Conservation (phyloP, 2,888 invertebrate species). For the Morpho helenor region DNA sequence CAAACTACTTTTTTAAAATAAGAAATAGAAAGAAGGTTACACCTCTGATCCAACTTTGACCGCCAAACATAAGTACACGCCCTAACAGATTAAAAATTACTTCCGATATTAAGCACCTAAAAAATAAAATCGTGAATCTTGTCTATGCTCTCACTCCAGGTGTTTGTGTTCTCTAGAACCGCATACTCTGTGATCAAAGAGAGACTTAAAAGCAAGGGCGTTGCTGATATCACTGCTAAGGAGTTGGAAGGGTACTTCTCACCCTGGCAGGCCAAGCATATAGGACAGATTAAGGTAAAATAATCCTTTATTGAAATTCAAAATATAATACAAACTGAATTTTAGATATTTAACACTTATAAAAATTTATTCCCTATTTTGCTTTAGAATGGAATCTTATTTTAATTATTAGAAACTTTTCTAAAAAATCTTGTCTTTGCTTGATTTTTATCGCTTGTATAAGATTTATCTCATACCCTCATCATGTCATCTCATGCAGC, state of each 20-base stretch:
- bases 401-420: too few relatives aligned
- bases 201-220: constrained; percentile 87
- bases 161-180: constrained; percentile 92
- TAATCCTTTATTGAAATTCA: constrained; percentile 1
- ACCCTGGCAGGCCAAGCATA: constrained; percentile 92
- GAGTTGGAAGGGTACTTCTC: constrained; percentile 91
- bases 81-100: constrained; percentile 19
- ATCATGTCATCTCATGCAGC: too few relatives aligned
- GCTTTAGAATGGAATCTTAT: too few relatives aligned
- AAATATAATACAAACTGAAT: too few relatives aligned
- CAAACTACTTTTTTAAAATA: not conserved
- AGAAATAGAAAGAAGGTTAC: constrained; percentile 38
- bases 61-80: constrained; percentile 38
- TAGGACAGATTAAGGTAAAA: constrained; percentile 84
- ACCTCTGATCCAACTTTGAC: constrained; percentile 26
- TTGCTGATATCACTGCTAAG: constrained; percentile 84
- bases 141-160: constrained; percentile 82
- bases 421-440: too few relatives aligned
- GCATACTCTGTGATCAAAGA: constrained; percentile 91
- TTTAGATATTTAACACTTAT: too few relatives aligned
- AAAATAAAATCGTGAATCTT: constrained; percentile 40
- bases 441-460: too few relatives aligned
- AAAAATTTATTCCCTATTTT: too few relatives aligned
- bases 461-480: too few relatives aligned
- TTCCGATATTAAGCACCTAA: constrained; percentile 11